These are phyloP conservation scores for Xiphias gladius DNA, from an alignment of 2,113 vertebrate genomes.

Conservation along the genomic window DNA sequence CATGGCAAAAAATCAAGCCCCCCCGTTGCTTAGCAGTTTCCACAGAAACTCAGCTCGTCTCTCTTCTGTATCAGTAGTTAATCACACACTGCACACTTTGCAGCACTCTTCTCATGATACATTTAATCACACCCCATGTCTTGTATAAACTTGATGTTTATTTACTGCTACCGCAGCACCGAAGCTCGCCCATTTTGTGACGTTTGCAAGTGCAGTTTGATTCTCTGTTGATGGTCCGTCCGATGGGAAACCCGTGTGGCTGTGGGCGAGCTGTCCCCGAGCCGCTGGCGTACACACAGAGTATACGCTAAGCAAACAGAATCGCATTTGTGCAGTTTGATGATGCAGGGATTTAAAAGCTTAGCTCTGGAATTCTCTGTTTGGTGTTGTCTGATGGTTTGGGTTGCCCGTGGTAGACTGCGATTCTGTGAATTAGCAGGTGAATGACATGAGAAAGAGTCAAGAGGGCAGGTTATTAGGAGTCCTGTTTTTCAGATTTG, in stretches of 20 bases:
- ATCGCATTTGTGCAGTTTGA: slow-evolving; percentile 78
- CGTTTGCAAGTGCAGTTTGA: slow-evolving; percentile 3
- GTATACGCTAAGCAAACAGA: slow-evolving; percentile 75
- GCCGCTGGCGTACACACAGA: slow-evolving; percentile 58
- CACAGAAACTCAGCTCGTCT: slow-evolving; percentile 28
- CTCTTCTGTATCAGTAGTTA: not conserved
- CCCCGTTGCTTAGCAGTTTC: slow-evolving; percentile 55
- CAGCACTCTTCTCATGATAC: not conserved
- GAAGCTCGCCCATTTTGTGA: not conserved
- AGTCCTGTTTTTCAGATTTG: slow-evolving; percentile 23
- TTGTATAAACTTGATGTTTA: not conserved
- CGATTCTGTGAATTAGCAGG: slow-evolving; percentile 63
- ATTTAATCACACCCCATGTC: not conserved
- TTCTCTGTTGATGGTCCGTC: slow-evolving; percentile 10
- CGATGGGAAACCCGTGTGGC: slow-evolving; percentile 46
- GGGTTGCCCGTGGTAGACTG: slow-evolving; percentile 32
- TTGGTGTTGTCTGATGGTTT: slow-evolving; percentile 65
- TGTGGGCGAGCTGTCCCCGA: slow-evolving; percentile 49
- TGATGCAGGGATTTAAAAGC: slow-evolving; percentile 79
- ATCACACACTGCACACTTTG: not conserved
- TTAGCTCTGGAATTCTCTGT: slow-evolving; percentile 79
- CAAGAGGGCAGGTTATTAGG: not conserved
- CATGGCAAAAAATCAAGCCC: slow-evolving; percentile 37
- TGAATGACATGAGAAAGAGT: slow-evolving; percentile 53
- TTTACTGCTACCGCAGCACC: not conserved